Conservation (phyloP, 2,888 invertebrate species). For the Orthosia cruda region DNA sequence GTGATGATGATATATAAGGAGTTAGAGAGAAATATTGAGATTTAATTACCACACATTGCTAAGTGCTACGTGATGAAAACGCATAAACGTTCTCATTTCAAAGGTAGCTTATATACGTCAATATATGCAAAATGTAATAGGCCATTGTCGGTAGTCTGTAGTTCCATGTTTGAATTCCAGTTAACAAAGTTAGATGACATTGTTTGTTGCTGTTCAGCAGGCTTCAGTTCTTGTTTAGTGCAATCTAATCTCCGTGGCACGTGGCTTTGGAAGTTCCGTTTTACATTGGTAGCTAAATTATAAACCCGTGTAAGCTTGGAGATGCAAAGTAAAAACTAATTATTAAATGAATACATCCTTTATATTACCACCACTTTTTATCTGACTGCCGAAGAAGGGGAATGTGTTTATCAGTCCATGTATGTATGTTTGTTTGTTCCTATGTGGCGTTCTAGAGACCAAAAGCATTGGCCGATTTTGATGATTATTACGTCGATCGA, state of each 20-base stretch:
- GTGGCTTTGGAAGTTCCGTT: slow-evolving; percentile 30
- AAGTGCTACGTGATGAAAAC: no score
- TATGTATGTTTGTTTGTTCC: no score
- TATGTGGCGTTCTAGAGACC: no score
- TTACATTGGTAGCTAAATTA: background rate
- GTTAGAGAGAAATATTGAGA: background rate
- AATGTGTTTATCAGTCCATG: no score
- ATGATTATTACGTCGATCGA: no score
- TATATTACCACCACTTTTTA: no score
- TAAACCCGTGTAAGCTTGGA: slow-evolving; percentile 15
- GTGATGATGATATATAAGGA: background rate
- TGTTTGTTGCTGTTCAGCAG: slow-evolving; percentile 26
- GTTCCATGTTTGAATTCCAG: slow-evolving; percentile 20
- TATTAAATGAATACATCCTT: slow-evolving; percentile 8
- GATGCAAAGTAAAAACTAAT: background rate
- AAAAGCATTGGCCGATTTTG: no score
- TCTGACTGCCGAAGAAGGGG: no score
- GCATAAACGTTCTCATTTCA: no score
- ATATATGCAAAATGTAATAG: background rate
- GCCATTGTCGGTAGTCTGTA: background rate
- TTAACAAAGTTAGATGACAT: slow-evolving; percentile 48
- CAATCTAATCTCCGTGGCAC: slow-evolving; percentile 45
- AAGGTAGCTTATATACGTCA: background rate
- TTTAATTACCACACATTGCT: background rate
- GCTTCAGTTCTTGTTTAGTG: slow-evolving; percentile 19